These are phyloP conservation scores for Platorchestia sp. DNA, from an alignment of 1,140 invertebrate genomes.

Conservation along the genomic window DNA sequence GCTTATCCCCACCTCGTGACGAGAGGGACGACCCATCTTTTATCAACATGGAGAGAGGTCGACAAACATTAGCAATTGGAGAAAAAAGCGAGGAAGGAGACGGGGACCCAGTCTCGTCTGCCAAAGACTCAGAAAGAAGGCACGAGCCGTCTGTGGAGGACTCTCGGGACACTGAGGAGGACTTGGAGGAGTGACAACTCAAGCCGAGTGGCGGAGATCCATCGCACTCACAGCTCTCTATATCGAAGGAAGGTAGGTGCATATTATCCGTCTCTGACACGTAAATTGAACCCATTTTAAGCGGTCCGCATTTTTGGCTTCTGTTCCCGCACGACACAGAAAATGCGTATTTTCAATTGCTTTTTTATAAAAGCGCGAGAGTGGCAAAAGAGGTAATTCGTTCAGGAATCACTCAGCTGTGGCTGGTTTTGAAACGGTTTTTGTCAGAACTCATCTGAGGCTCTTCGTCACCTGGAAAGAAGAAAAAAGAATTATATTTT, in stretches of 20 bases:
- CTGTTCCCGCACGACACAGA: neutral
- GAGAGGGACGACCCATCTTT: neutral
- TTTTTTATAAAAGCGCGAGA: neutral
- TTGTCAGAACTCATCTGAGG: neutral
- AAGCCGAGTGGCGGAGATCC: neutral
- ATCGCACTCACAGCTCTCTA: neutral
- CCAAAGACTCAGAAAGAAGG: neutral
- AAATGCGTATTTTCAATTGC: neutral
- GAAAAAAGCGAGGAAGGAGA: neutral
- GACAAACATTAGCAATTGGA: neutral
- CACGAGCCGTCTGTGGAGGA: neutral
- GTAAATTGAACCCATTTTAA: neutral
- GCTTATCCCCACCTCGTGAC: neutral
- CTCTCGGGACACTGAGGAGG: neutral
- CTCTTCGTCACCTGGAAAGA: neutral
- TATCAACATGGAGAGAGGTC: constrained; percentile 16
- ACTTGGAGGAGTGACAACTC: neutral
- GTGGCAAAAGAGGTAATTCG: neutral
- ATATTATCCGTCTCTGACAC: neutral
- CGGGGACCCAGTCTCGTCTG: neutral
- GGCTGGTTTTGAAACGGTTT: neutral
- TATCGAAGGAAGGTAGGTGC: neutral
- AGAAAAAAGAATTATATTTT: neutral
- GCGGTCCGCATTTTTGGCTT: neutral
- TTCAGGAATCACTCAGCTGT: neutral